Evolutionary conservation across 1,140 invertebrate species (phyloP).

Genomic region (Neelides sp.): DNA sequence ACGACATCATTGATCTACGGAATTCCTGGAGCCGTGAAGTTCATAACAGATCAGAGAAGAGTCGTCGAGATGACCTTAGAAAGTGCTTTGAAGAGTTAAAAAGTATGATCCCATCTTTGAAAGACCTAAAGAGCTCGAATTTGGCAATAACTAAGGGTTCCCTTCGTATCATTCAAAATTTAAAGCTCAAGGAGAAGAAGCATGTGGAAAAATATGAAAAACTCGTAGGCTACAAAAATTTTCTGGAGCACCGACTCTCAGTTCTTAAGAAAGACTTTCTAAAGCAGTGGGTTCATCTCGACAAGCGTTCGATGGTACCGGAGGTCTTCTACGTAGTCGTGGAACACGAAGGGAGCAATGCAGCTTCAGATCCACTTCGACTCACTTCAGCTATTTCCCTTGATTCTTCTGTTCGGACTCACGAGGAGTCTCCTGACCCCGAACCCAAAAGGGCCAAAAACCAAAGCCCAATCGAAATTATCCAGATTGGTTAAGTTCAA

Average conservation of each 20-base stretch:
- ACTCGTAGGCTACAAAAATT: conserved; percentile 72
- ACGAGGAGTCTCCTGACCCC: conserved; percentile 15
- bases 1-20: conserved; percentile 14
- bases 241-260: conserved; percentile 54
- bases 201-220: conserved; percentile 73
- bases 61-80: conserved; percentile 79
- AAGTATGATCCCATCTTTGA: conserved; percentile 61
- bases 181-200: conserved; percentile 63
- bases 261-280: conserved; percentile 54
- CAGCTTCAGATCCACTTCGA: too few species aligned
- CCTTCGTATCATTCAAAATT: conserved; percentile 59
- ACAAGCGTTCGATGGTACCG: conserved; percentile 23
- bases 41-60: conserved; percentile 91
- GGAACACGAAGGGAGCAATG: conserved; percentile 18
- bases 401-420: conserved; percentile 10
- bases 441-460: too few species aligned
- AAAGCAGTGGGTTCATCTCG: conserved; percentile 43
- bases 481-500: conserved; percentile 17
- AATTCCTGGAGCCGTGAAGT: conserved; percentile 65
- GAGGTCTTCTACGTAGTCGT: conserved; percentile 19
- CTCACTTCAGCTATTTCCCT: conserved; percentile 6
- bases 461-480: conserved; percentile 24
- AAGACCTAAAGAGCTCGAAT: conserved; percentile 84
- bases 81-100: conserved; percentile 75
- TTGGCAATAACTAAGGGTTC: conserved; percentile 78